These are phyloP conservation scores for Chloromyia formosa DNA, from an alignment of 2,888 invertebrate species.

Conservation along the genomic window DNA sequence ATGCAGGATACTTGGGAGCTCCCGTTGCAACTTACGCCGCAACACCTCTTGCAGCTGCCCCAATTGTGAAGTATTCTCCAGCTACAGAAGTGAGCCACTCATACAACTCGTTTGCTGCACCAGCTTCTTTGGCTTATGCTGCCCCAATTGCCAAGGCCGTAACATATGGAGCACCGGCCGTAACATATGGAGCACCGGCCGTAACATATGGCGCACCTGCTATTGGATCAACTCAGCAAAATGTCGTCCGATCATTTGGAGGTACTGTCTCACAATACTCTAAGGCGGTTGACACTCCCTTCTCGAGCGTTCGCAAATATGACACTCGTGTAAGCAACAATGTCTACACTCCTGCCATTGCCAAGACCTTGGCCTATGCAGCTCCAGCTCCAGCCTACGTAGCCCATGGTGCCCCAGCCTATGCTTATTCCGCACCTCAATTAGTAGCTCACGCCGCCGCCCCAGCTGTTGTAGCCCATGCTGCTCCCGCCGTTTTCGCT, in stretches of 20 bases:
- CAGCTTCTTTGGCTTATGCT: conserved; percentile 51
- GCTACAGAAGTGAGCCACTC: conserved; percentile 49
- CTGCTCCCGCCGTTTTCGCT: conserved; percentile 47
- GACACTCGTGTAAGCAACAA: conserved; percentile 70
- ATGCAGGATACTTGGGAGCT: conserved; percentile 69
- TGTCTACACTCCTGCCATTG: conserved; percentile 65
- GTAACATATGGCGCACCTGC: conserved; percentile 58
- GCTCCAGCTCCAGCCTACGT: conserved; percentile 57
- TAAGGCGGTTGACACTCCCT: conserved; percentile 70
- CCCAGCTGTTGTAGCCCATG: conserved; percentile 51
- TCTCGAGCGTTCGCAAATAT: conserved; percentile 70
- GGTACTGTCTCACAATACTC: conserved; percentile 68
- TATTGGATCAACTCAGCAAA: conserved; percentile 65
- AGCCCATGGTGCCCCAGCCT: conserved; percentile 50
- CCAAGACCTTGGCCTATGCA: conserved; percentile 53
- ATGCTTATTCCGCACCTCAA: conserved; percentile 52
- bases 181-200: conserved; percentile 57
- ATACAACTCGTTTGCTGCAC: conserved; percentile 52
- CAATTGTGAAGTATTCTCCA: conserved; percentile 48
- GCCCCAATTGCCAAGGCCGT: conserved; percentile 53
- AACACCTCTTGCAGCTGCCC: conserved; percentile 48
- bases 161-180: conserved; percentile 57
- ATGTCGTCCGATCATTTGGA: conserved; percentile 67
- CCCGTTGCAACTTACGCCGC: conserved; percentile 51
- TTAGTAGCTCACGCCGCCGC: conserved; percentile 47